Conservation (phyloP, 1,140 invertebrate genomes). For the Araneus ventricosus region DNA sequence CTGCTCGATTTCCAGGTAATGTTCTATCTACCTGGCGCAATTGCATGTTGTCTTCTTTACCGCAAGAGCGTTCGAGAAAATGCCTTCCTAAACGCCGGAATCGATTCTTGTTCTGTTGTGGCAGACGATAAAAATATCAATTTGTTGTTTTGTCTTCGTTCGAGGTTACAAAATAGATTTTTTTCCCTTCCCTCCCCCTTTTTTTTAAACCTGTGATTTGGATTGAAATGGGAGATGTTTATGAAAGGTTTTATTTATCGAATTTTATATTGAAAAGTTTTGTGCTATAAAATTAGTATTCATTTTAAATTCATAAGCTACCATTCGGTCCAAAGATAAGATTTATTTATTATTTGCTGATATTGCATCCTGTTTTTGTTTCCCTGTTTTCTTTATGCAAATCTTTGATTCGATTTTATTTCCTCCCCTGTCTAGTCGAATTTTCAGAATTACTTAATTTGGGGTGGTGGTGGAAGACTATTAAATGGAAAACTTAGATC, state of each 20-base stretch:
- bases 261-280: not conserved
- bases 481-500: too few species aligned
- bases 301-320: not conserved
- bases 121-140: conserved; percentile 31
- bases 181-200: not conserved
- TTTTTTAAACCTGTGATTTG: not conserved
- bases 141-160: conserved; percentile 28
- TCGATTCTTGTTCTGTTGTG: not conserved
- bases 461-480: too few species aligned
- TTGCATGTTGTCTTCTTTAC: conserved; percentile 21
- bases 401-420: not conserved
- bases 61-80: not conserved
- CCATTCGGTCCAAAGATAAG: not conserved
- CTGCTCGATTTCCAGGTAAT: conserved; percentile 34
- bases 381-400: not conserved
- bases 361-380: not conserved
- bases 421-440: not conserved
- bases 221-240: not conserved
- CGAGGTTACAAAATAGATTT: not conserved
- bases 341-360: not conserved
- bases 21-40: not conserved
- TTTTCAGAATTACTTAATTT: too few species aligned
- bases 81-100: not conserved
- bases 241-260: not conserved
- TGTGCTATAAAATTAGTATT: not conserved